Base-by-base conservation (phyloP, 2,113 vertebrate species). In the Butastur rufipennis region DNA sequence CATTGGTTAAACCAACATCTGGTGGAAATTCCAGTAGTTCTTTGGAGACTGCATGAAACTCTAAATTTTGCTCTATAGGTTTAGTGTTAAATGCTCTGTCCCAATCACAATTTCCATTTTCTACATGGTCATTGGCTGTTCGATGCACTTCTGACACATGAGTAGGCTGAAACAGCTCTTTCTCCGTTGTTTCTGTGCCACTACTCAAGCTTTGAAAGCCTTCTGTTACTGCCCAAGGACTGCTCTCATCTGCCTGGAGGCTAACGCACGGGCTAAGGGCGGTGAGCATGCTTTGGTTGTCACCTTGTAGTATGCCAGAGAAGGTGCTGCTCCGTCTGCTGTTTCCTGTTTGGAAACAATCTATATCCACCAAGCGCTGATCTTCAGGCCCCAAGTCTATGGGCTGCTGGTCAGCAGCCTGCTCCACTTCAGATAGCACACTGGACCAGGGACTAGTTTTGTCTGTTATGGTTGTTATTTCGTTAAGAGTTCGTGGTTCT, bases 371-470 rank as follows among this genome's bases (percentile, higher is more conserved):
- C 5, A 16, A 70, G 50, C 5, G 61, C 10, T 58, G 83, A 10
- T 15, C 80, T 22, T 86, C 73, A 45, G 45, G 61, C 55, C 40
- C 36, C 10, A 43, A 7, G 2, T 84, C 68, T 43, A 13, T 0
- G 27, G 77, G 63, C 48, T 96, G 97, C 83, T 97, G 98, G 48
- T 96, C 96, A 67, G 97, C 96, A 58, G 83, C 93, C 26, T 74
- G 88, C 97, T 98, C 99, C 12, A 53, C 93, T 56, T 99, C 99
- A 12, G 99, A 99, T 27, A 98, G 2, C 42, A 99, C 74, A 80
- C 99, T 99, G 94, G 99, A 99, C 99, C 99, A 99, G 31, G 99
- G 99, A 62, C 99, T 99, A 31, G 99, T 99, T 97, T 93, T 98
- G 88, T 99, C 99, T 0, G 99, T 99, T 61, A 98, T 3, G 4